Conservation (phyloP, 2,888 invertebrate species). For the Mesorhabditis spiculigera region DNA sequence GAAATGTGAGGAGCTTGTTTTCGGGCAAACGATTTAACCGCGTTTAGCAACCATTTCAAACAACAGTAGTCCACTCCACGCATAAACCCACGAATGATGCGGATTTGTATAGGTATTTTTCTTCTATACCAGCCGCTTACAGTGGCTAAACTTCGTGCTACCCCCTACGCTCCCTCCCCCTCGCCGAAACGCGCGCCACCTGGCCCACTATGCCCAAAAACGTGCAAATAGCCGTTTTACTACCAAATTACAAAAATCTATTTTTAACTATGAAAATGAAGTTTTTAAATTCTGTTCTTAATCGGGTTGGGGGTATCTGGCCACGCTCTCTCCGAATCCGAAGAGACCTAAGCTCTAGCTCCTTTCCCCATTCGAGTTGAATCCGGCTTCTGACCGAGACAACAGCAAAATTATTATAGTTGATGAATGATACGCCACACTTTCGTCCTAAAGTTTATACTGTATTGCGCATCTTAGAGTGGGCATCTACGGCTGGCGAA, state of each 20-base stretch:
- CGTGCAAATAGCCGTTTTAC: too few species aligned
- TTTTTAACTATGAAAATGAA: too few species aligned
- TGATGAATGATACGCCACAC: too few species aligned
- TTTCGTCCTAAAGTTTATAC: neutral
- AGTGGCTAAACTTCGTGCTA: neutral
- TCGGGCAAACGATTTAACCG: conserved; percentile 6
- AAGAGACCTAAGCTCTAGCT: too few species aligned
- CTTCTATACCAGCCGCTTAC: conserved; percentile 1
- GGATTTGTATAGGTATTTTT: conserved; percentile 48
- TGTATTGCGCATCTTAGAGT: conserved; percentile 61
- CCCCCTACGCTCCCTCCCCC: too few species aligned
- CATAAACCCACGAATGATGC: conserved; percentile 50
- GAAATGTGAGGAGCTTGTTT: conserved; percentile 20
- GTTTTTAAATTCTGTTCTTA: neutral
- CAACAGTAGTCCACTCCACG: conserved; percentile 54
- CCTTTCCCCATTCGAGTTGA: too few species aligned
- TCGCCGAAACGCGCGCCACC: too few species aligned
- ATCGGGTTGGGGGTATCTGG: too few species aligned
- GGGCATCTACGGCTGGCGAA: conserved; percentile 94
- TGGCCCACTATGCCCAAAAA: too few species aligned
- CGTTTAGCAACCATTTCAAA: conserved; percentile 26
- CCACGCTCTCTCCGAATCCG: too few species aligned
- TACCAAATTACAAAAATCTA: neutral
- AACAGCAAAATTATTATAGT: neutral
- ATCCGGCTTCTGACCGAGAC: too few species aligned